These are phyloP conservation scores for Lepidochrysops patricia DNA, from an alignment of 2,888 invertebrate genomes.

Conservation along the genomic window DNA sequence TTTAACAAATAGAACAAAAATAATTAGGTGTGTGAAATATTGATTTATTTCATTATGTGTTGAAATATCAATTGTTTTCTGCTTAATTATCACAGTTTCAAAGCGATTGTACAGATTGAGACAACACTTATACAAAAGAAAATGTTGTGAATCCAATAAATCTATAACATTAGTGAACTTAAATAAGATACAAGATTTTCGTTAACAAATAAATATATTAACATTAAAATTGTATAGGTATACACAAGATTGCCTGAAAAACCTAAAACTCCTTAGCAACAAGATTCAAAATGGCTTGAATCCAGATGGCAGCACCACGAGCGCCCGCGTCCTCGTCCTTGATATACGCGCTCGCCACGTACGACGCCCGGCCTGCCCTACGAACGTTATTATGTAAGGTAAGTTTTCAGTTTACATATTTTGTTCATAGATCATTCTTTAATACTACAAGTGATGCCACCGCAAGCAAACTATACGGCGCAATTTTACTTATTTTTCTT, in stretches of 20 bases:
- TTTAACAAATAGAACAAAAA: too few species aligned
- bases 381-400: background rate
- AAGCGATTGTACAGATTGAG: background rate
- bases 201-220: background rate
- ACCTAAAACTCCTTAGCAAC: constrained; percentile 27
- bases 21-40: too few species aligned
- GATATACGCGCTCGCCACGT: constrained; percentile 72
- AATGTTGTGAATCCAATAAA: background rate
- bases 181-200: background rate
- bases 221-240: background rate
- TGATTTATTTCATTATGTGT: too few species aligned
- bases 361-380: constrained; percentile 83
- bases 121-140: background rate
- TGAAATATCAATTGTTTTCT: too few species aligned
- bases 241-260: background rate
- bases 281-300: constrained; percentile 61
- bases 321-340: constrained; percentile 81
- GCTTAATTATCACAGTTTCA: background rate
- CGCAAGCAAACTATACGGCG: too few species aligned
- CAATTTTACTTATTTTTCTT: too few species aligned
- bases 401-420: too few species aligned
- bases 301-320: constrained; percentile 76
- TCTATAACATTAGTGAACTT: background rate
- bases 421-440: too few species aligned
- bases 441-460: too few species aligned